Conservation (phyloP, 2,888 invertebrate genomes). For the Blastobasis lacticolella region DNA sequence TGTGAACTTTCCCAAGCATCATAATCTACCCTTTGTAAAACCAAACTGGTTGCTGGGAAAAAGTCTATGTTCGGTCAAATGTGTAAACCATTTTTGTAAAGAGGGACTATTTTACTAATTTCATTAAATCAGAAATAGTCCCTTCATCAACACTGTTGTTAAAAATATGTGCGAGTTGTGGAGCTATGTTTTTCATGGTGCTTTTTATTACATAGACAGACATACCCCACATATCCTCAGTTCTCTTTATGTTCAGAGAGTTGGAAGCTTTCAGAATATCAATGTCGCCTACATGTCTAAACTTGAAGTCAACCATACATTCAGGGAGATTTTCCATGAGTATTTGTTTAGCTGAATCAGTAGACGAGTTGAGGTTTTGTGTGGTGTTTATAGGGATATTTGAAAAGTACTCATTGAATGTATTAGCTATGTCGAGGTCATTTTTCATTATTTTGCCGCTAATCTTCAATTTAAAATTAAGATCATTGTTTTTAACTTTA, state of each 20-base stretch:
- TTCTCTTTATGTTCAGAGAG: conserved; percentile 2
- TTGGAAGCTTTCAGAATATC: neutral
- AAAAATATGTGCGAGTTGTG: conserved; percentile 1
- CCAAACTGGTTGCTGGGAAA: neutral
- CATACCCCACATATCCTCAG: neutral
- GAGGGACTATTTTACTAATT: neutral
- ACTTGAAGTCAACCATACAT: neutral
- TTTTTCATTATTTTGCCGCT: too few species aligned
- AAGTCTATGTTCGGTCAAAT: neutral
- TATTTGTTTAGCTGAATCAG: too few species aligned
- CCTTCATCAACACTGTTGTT: conserved; percentile 1
- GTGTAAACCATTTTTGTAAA: neutral
- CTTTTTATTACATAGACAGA: neutral
- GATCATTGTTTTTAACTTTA: too few species aligned
- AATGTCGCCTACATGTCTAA: neutral
- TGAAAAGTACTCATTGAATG: too few species aligned
- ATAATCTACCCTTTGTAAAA: neutral
- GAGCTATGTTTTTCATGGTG: neutral
- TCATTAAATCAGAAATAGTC: conserved; percentile 1
- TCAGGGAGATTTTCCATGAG: too few species aligned
- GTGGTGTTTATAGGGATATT: too few species aligned
- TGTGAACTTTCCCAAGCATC: neutral
- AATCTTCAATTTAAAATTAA: too few species aligned
- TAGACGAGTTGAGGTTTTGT: too few species aligned
- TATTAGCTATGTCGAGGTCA: too few species aligned